phyloP scores from a whole-genome alignment of 2,888 invertebrate genomes.

The Coleophora flavipennella region DNA sequence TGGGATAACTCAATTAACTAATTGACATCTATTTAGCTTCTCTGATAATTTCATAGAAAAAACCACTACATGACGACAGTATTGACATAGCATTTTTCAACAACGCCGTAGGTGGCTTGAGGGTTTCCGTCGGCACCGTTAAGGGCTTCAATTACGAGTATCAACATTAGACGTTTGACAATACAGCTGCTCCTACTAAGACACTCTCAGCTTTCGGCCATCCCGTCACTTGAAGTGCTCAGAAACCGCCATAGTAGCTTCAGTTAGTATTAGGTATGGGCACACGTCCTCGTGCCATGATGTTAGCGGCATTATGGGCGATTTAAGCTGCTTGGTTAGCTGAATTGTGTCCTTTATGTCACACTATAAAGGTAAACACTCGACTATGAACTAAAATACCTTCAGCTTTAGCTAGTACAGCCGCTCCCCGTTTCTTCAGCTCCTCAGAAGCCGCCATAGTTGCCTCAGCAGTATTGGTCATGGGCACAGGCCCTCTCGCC shows the following conservation, averaged over 20 bases:
- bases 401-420: constrained; percentile 41
- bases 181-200: too few species aligned
- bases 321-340: constrained; percentile 47
- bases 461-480: constrained; percentile 64
- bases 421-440: constrained; percentile 66
- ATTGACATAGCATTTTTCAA: too few species aligned
- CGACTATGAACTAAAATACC: constrained; percentile 23
- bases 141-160: too few species aligned
- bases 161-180: too few species aligned
- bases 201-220: too few species aligned
- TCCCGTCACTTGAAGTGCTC: constrained; percentile 52
- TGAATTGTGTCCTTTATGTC: constrained; percentile 16
- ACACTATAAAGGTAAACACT: too few species aligned
- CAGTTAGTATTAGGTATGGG: constrained; percentile 64
- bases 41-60: too few species aligned
- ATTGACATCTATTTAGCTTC: too few species aligned
- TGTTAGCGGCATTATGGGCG: constrained; percentile 44
- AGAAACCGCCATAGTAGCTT: constrained; percentile 66
- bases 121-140: too few species aligned
- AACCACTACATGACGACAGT: too few species aligned
- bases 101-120: too few species aligned
- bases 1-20: too few species aligned
- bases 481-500: constrained; percentile 42
- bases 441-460: constrained; percentile 69
- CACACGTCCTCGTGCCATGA: constrained; percentile 35